These are phyloP conservation scores for Agrotis segetum DNA, from an alignment of 2,888 invertebrate species.

Conservation along the genomic window DNA sequence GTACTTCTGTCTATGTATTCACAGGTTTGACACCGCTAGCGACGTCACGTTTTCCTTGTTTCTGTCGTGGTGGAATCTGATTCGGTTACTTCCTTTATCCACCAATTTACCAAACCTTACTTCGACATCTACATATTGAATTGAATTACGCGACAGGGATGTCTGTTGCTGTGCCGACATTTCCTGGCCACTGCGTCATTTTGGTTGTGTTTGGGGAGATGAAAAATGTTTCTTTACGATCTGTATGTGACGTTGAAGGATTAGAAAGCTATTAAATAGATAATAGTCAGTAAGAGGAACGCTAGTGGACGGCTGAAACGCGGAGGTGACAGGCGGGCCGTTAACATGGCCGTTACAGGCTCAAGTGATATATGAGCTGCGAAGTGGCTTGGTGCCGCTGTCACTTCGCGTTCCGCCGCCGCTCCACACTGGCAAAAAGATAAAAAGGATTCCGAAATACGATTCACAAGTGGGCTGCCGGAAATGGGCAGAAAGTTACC, in stretches of 20 bases:
- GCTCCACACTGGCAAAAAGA: slow-evolving; percentile 86
- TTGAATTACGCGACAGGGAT: slow-evolving; percentile 25
- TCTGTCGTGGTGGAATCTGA: slow-evolving; percentile 47
- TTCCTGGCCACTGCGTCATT: slow-evolving; percentile 13
- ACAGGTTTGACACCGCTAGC: slow-evolving; percentile 64
- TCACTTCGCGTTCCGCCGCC: slow-evolving; percentile 86
- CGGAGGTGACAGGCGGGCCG: slow-evolving; percentile 87
- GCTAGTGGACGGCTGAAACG: slow-evolving; percentile 80
- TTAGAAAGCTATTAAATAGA: slow-evolving; percentile 76
- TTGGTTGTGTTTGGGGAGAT: slow-evolving; percentile 34
- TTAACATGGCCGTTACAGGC: slow-evolving; percentile 87
- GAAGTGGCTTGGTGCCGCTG: slow-evolving; percentile 89
- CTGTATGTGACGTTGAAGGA: slow-evolving; percentile 66
- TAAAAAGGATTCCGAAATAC: slow-evolving; percentile 90
- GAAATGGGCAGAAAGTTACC: slow-evolving; percentile 89
- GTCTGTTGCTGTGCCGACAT: slow-evolving; percentile 35
- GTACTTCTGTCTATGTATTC: slow-evolving; percentile 62
- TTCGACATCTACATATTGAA: slow-evolving; percentile 37
- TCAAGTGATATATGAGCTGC: slow-evolving; percentile 89
- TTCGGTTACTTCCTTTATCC: slow-evolving; percentile 48
- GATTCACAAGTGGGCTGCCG: slow-evolving; percentile 90
- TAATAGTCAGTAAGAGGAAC: slow-evolving; percentile 71
- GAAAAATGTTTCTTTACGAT: slow-evolving; percentile 38
- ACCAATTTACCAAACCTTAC: slow-evolving; percentile 41
- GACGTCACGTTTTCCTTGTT: slow-evolving; percentile 63